Percentiles rank a stretch among this genome's conserved stretches.
These are phyloP conservation scores for Plecturocebus donacophilus DNA, from an alignment of 2,113 vertebrate species.

Conservation along the genomic window DNA sequence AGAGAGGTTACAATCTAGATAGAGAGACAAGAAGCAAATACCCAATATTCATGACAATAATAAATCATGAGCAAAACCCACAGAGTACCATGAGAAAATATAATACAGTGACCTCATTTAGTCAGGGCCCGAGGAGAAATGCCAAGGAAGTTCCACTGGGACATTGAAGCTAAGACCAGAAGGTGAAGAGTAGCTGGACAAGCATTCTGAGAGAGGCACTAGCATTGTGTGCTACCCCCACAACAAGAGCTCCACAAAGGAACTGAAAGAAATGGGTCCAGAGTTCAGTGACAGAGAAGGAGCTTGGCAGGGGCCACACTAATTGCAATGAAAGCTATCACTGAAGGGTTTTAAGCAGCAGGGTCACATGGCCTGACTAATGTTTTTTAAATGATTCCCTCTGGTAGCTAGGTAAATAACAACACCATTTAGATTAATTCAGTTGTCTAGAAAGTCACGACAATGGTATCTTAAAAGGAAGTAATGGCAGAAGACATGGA, in stretches of 20 bases:
- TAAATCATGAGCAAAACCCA: neutral
- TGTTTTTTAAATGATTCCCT: neutral
- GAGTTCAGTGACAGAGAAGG: neutral
- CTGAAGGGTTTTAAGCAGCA: neutral
- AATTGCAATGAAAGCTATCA: neutral
- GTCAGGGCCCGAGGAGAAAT: neutral
- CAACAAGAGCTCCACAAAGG: neutral
- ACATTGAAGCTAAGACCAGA: neutral
- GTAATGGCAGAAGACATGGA: neutral
- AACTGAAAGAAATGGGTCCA: neutral
- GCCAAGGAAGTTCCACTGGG: neutral
- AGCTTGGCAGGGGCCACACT: neutral
- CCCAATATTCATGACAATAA: neutral
- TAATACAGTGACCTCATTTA: neutral
- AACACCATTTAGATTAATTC: neutral
- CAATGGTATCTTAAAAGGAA: neutral
- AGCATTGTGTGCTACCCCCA: neutral
- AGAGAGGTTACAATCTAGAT: neutral
- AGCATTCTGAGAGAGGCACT: neutral
- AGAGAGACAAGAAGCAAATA: neutral
- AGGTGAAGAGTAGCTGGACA: neutral
- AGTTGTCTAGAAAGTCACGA: neutral
- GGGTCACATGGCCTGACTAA: neutral
- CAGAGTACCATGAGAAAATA: neutral
- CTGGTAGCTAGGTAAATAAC: neutral